Evolutionary conservation across 2,797 vertebrate species (phyloP).

Genomic region (Onychomys arenicola): DNA sequence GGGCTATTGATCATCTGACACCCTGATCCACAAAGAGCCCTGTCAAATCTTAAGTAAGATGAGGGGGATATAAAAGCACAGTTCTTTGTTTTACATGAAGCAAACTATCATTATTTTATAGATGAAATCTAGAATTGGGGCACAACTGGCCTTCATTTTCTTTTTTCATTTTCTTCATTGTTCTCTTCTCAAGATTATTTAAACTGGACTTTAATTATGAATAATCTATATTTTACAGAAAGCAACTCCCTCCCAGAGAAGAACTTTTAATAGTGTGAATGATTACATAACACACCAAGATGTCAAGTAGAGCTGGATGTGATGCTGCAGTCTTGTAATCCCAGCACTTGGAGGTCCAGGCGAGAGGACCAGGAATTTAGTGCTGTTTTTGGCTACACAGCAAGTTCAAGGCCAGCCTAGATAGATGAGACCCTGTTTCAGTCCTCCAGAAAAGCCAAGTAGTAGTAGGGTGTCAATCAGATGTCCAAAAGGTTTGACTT

Average conservation of each 20-base stretch:
- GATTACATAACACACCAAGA: background rate
- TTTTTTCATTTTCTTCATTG: background rate
- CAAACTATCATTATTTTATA: background rate
- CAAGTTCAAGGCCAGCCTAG: background rate
- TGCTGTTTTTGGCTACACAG: background rate
- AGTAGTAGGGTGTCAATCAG: background rate
- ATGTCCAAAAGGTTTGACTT: background rate
- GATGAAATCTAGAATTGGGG: background rate
- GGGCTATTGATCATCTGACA: background rate
- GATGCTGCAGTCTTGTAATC: background rate
- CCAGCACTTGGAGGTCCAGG: background rate
- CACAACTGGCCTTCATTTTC: background rate
- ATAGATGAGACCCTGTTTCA: background rate
- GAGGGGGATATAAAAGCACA: too few species aligned
- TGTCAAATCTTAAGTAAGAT: background rate
- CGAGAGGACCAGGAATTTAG: background rate
- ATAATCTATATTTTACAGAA: background rate
- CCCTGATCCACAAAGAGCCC: background rate
- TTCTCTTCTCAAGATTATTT: background rate
- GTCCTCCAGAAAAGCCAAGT: background rate
- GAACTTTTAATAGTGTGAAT: background rate
- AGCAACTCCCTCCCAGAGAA: background rate
- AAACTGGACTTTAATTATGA: background rate
- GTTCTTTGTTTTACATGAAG: background rate
- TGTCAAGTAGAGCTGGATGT: background rate